Percentiles rank a stretch among this genome's conserved stretches.
phyloP scores from a whole-genome alignment of 2,888 invertebrate genomes.

The Hemistola chrysoprasaria region DNA sequence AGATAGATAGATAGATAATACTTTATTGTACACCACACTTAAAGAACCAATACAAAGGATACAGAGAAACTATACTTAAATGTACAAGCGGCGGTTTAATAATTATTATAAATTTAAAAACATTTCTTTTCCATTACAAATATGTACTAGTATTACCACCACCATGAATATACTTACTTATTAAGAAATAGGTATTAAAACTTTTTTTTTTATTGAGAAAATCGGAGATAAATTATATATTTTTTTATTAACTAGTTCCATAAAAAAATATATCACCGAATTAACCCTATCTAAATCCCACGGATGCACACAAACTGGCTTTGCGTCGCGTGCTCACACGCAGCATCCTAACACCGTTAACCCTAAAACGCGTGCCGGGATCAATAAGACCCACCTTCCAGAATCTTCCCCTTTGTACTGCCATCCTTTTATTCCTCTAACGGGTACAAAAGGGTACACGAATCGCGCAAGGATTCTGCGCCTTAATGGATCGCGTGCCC shows the following conservation, averaged over 20 bases:
- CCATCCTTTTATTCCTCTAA: constrained; percentile 65
- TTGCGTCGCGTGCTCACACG: constrained; percentile 55
- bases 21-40: too few species aligned
- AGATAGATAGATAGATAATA: too few species aligned
- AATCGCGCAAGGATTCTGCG: constrained; percentile 75
- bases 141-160: too few species aligned
- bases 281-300: constrained; percentile 31
- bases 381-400: constrained; percentile 64
- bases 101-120: too few species aligned
- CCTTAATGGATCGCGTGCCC: constrained; percentile 63
- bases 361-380: constrained; percentile 74
- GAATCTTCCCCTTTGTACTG: constrained; percentile 53
- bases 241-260: neutral
- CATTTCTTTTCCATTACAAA: too few species aligned
- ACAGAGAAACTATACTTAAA: too few species aligned
- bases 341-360: constrained; percentile 66
- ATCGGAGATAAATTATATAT: too few species aligned
- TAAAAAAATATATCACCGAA: constrained; percentile 18
- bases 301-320: constrained; percentile 34
- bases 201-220: too few species aligned
- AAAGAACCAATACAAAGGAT: too few species aligned
- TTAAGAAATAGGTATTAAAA: too few species aligned
- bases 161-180: too few species aligned
- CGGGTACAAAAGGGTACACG: constrained; percentile 59
- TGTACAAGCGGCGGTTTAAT: too few species aligned